Evolutionary conservation across 2,113 vertebrate species (phyloP).

Genomic region (Calypte anna): DNA sequence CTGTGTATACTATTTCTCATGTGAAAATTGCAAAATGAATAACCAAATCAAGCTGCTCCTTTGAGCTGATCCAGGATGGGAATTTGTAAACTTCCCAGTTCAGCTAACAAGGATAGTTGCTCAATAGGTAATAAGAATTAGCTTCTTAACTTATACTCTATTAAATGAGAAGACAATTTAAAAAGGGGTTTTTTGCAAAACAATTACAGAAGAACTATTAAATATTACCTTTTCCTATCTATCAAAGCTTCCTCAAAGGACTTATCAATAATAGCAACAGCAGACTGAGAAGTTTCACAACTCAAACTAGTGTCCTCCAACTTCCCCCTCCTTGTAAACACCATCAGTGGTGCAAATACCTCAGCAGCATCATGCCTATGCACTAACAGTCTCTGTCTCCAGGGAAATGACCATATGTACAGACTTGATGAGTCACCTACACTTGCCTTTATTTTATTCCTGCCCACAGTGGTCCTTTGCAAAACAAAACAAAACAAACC

Average conservation of each 20-base stretch:
- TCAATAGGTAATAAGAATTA: background rate
- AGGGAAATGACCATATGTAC: background rate
- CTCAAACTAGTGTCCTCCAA: background rate
- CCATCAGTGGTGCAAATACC: background rate
- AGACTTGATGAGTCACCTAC: background rate
- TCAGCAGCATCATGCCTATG: background rate
- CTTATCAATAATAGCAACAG: background rate
- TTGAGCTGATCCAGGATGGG: background rate
- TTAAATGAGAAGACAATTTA: background rate
- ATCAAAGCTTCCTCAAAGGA: background rate
- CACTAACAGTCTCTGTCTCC: background rate
- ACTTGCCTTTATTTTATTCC: background rate
- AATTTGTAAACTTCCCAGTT: background rate
- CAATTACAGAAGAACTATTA: background rate
- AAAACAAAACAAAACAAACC: background rate
- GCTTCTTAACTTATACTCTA: background rate
- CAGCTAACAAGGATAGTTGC: background rate
- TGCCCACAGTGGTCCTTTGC: background rate
- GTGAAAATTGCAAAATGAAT: background rate
- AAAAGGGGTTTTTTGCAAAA: background rate
- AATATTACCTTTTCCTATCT: background rate
- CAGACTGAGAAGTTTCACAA: background rate
- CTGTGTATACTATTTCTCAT: background rate
- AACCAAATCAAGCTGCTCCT: constrained; percentile 14
- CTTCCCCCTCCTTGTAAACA: background rate